Base-by-base conservation (phyloP, 30 jellyfish, hydroid and myxozoan species). In the Rhopilema esculentum region DNA sequence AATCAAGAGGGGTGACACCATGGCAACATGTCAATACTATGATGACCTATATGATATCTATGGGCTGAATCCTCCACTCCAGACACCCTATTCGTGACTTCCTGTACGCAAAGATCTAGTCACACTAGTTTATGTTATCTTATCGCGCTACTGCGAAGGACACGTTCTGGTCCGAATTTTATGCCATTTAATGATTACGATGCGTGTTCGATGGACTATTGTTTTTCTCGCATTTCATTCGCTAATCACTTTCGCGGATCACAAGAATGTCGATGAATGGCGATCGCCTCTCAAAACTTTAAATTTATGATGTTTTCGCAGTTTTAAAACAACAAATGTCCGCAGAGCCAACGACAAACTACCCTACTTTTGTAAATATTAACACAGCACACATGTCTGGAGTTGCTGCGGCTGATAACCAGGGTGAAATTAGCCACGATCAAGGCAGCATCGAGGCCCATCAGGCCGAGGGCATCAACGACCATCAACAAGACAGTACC, bases 211-310 rank as follows among this genome's bases (percentile, higher is more conserved):
- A 57, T 28, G 27, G 28, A 48, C 92, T 71, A 49, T 84, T 84
- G 92, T 84, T 72, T 69, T 84, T 29, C 77, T 27, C 63, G 27
- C 49, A 32, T 27, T 61, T 66, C 87, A 63, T 23, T 62, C 87
- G 79, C 87, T 84, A 84, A 84, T 84, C 92, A 84, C 92, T 84
- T 72, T 76, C 66, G 49, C 92, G 65, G 92, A 84, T 84, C 92
- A 72, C 83, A 28, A 72, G 65, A 21, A 29, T 24, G 86, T 84
- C 90, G 92, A 84, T 52, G 77, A 69, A 50, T 33, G 92, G 49
- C 80, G 87, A 33, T 84, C 87, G 86, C 79, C 71, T 66, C 25
- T 32, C 48, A 28, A 31, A 25, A 61, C 50, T 40, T 51, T 18
- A 78, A 62, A 52, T 1, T 71, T 26, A 28, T 23, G 8, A 15